Base-by-base conservation (phyloP, 2,888 invertebrate genomes). In the Augiades crinisus region DNA sequence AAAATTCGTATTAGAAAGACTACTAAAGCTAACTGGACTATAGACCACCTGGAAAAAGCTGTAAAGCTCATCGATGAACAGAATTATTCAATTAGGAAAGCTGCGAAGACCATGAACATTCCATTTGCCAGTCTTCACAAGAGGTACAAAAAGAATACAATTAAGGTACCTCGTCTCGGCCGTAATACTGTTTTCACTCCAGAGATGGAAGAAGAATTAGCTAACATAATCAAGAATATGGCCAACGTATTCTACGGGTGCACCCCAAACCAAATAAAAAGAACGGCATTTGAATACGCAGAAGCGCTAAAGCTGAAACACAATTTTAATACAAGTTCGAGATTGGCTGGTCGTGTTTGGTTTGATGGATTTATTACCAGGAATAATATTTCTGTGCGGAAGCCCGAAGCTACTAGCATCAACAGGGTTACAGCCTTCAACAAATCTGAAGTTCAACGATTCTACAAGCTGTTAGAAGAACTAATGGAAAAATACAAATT, bases 351-450 rank as follows among this genome's bases (percentile, higher is more conserved):
- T 10, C 54, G 58, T 1, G 33, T 13, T 47, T 64, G 59, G 62
- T 31, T 62, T 12, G 21, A 49, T 12, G 59, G 38, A 8, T 67
- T 64, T 59, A 12, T 64, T 21, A 16, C n/a, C 2, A 61, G 63
- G 43, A 60, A 59, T 37, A 44, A 53, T 13, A 56, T 56, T 41
- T 59, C 55, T 36, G 38, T 63, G 21, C 33, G 64, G 5, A 64
- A 67, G 40, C 62, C 64, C 3, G 65, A 63, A 59, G 62, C 60
- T 2, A 70, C 61, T 10, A 67, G 65, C 38, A 57, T 67, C 17
- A 63, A 66, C 21, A 60, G 66, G 54, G 60, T 64, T 21, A 60
- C 59, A 7, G 63, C 61, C n/a, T 71, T 67, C 50, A 69, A 70
- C 55, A 68, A 65, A 61, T 57, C 53, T 37, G 64, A 70, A 44